These are phyloP conservation scores for Caenorhabditis auriculariae DNA, from an alignment of 2,888 invertebrate species.

Conservation along the genomic window DNA sequence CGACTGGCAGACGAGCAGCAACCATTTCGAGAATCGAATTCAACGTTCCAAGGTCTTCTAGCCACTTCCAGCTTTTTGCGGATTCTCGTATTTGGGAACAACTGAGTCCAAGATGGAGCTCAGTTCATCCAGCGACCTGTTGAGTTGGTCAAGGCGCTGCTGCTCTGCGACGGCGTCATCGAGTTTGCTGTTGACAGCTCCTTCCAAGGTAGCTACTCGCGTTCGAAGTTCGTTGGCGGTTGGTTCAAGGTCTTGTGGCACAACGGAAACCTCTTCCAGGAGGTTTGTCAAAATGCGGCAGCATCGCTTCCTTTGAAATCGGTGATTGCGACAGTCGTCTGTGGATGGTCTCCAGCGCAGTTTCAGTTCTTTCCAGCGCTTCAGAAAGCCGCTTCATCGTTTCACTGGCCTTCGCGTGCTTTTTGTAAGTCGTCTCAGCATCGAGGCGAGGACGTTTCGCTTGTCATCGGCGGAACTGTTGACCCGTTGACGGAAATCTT, in stretches of 20 bases:
- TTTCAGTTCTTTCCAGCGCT: constrained; percentile 27
- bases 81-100: constrained; percentile 10
- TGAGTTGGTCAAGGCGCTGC: constrained; percentile 18
- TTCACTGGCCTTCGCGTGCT: constrained; percentile 20
- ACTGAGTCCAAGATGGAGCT: constrained; percentile 8
- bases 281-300: constrained; percentile 17
- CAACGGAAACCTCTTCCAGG: constrained; percentile 10
- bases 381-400: constrained; percentile 26
- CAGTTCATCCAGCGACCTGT: constrained; percentile 11
- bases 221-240: constrained; percentile 8
- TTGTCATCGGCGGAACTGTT: constrained; percentile 14
- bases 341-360: constrained; percentile 9
- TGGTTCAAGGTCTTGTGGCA: constrained; percentile 13
- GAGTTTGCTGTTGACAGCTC: constrained; percentile 18
- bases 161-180: constrained; percentile 7
- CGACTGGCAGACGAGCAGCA: too few relatives aligned
- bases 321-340: constrained; percentile 13
- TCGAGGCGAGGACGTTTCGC: constrained; percentile 19
- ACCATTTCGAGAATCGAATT: too few relatives aligned
- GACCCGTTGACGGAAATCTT: constrained; percentile 14
- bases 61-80: too few relatives aligned
- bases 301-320: constrained; percentile 17
- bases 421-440: too few relatives aligned
- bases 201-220: constrained; percentile 15
- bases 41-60: too few relatives aligned